Percentiles rank a stretch among this genome's conserved stretches.
phyloP scores from a whole-genome alignment of 2,888 invertebrate genomes.

The Dasypogon diadema region DNA sequence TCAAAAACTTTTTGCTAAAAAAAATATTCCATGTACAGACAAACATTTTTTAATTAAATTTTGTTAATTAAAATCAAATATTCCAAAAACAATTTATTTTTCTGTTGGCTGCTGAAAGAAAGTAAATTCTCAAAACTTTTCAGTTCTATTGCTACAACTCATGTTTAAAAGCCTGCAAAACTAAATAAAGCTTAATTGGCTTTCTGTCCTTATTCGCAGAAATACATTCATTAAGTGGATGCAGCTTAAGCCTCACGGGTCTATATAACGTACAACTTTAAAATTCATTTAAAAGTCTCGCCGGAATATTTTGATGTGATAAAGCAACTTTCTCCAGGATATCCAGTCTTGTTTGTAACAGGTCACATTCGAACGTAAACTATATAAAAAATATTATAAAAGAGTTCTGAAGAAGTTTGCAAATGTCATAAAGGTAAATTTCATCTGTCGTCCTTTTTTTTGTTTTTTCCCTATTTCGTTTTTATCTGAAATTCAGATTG shows the following conservation, averaged over 20 bases:
- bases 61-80: too few species aligned
- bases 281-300: neutral
- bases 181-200: neutral
- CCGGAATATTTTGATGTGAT: neutral
- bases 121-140: too few species aligned
- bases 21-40: too few species aligned
- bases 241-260: neutral
- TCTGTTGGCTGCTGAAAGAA: too few species aligned
- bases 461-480: constrained; percentile 1
- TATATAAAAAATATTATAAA: constrained; percentile 28
- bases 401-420: constrained; percentile 31
- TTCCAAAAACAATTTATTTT: too few species aligned
- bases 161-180: too few species aligned
- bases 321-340: neutral
- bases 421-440: constrained; percentile 43
- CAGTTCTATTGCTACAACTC: too few species aligned
- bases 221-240: neutral
- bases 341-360: neutral
- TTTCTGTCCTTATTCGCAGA: neutral
- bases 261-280: neutral
- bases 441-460: constrained; percentile 34
- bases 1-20: too few species aligned
- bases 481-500: neutral
- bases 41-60: too few species aligned
- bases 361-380: neutral